Conservation (phyloP, 2,797 vertebrate species). For the Pelodytes ibericus region DNA sequence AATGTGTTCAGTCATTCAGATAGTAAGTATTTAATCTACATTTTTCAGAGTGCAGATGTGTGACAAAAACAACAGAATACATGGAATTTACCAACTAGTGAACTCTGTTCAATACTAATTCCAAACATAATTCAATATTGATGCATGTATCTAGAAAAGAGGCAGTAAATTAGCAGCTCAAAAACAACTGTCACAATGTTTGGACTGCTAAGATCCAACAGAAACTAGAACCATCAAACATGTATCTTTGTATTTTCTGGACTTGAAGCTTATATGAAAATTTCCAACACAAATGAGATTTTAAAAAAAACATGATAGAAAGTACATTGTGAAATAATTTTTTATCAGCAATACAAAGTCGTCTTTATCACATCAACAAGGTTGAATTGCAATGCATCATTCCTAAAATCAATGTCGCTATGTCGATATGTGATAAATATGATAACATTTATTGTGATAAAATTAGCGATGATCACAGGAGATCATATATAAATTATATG, state of each 20-base stretch:
- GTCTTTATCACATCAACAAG: no score
- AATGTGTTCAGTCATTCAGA: slow-evolving; percentile 46
- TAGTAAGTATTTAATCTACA: slow-evolving; percentile 39
- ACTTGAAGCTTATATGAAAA: no score
- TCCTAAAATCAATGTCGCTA: no score
- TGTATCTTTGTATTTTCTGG: background rate
- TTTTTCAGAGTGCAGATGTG: slow-evolving; percentile 36
- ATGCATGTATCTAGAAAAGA: background rate
- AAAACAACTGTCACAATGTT: background rate
- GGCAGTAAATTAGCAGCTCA: background rate
- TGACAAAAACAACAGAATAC: slow-evolving; percentile 24
- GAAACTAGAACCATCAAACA: background rate
- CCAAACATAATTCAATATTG: background rate
- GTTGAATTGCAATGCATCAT: no score
- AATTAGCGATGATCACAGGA: no score
- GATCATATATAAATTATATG: no score
- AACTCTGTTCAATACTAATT: background rate
- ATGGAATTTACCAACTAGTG: slow-evolving; percentile 23
- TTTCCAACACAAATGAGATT: no score
- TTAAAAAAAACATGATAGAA: no score
- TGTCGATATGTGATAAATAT: no score
- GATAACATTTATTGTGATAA: no score
- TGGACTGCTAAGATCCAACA: background rate
- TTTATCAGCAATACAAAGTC: no score
- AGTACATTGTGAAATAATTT: no score